Evolutionary conservation across 2,888 invertebrate genomes (phyloP).

Genomic region (Cordilura impudica): DNA sequence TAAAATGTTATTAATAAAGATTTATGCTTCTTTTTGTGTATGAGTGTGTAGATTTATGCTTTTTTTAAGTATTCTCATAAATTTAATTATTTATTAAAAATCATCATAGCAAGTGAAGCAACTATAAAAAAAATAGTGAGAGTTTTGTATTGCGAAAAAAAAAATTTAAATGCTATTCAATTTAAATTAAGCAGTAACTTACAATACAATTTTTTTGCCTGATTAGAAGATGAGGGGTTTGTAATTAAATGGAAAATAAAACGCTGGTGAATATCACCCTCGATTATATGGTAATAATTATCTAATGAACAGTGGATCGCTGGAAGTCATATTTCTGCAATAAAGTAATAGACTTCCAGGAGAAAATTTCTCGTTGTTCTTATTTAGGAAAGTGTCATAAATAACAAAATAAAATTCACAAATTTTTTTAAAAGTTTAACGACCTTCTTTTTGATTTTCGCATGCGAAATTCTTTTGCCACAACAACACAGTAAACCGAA

Average conservation of each 20-base stretch:
- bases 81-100: not conserved
- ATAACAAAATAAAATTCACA: no score
- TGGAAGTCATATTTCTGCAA: no score
- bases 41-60: not conserved
- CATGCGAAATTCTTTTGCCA: no score
- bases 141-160: slow-evolving; percentile 41
- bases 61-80: not conserved
- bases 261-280: not conserved
- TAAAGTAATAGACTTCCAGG: no score
- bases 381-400: no score
- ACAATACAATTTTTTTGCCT: no score
- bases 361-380: no score
- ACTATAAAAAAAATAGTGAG: slow-evolving; percentile 43
- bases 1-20: slow-evolving; percentile 15
- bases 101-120: slow-evolving; percentile 23
- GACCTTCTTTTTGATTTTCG: no score
- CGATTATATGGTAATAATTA: slow-evolving; percentile 25
- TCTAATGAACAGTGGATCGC: slow-evolving; percentile 42
- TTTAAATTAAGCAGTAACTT: not conserved
- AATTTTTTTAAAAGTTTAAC: no score
- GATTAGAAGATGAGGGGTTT: not conserved
- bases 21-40: slow-evolving; percentile 17
- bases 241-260: not conserved
- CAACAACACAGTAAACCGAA: no score
- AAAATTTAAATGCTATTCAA: slow-evolving; percentile 33